These are phyloP conservation scores for Sphaerodactylus townsendi DNA, from an alignment of 2,113 vertebrate species.

Conservation along the genomic window DNA sequence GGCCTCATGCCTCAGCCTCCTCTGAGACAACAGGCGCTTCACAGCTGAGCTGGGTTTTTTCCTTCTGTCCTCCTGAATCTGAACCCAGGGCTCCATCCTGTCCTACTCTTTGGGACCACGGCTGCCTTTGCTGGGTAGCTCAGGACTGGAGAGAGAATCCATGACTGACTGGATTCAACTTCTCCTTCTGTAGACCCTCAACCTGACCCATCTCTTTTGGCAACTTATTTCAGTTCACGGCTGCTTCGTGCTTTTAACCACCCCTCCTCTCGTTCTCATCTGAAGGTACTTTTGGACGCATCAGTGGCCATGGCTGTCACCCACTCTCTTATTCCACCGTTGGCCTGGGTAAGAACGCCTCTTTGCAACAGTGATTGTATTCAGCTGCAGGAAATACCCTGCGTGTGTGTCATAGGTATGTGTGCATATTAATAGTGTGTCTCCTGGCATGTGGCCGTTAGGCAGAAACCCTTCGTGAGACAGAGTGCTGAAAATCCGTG, in stretches of 20 bases:
- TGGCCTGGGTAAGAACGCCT: constrained; percentile 57
- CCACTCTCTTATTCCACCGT: constrained; percentile 66
- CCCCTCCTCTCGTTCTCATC: neutral
- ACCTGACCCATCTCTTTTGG: neutral
- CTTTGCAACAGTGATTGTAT: neutral
- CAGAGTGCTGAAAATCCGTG: too few species aligned
- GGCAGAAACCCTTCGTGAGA: too few species aligned
- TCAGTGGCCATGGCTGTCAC: constrained; percentile 56
- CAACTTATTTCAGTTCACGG: too few species aligned
- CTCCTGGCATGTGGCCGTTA: too few species aligned
- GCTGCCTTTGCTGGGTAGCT: too few species aligned
- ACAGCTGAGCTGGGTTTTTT: too few species aligned
- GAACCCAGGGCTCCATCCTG: neutral
- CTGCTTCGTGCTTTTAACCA: neutral
- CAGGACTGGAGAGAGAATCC: neutral
- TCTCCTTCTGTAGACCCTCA: neutral
- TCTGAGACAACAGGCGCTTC: neutral
- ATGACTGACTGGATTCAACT: neutral
- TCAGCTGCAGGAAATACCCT: neutral
- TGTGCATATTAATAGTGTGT: too few species aligned
- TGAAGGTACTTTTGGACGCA: constrained; percentile 68
- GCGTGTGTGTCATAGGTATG: neutral
- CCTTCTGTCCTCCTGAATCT: too few species aligned
- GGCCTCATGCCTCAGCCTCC: too few species aligned
- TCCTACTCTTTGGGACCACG: neutral